Evolutionary conservation across 2,888 invertebrate genomes (phyloP).

Genomic region (Thymelicus acteon): DNA sequence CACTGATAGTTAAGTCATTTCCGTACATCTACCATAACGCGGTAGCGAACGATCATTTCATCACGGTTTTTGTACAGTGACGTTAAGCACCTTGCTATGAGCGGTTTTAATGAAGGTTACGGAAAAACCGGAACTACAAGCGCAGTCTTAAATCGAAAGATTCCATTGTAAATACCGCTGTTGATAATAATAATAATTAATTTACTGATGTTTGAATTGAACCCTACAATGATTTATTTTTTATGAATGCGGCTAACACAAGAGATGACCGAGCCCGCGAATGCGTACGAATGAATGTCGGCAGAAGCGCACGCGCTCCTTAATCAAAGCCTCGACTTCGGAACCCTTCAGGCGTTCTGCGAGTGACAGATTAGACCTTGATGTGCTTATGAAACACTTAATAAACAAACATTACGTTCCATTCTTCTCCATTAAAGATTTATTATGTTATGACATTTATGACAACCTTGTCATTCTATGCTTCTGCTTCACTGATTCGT

Average conservation of each 20-base stretch:
- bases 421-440: no score
- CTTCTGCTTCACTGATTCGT: not conserved
- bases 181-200: not conserved
- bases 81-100: slow-evolving; percentile 14
- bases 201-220: no score
- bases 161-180: not conserved
- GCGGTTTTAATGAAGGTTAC: slow-evolving; percentile 20
- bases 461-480: not conserved
- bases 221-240: not conserved
- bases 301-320: slow-evolving; percentile 18
- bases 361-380: slow-evolving; percentile 75
- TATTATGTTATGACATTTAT: not conserved
- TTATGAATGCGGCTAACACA: not conserved
- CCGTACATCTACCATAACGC: not conserved
- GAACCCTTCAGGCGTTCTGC: slow-evolving; percentile 6
- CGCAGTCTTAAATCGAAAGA: slow-evolving; percentile 4
- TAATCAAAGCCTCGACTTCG: slow-evolving; percentile 9
- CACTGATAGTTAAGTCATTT: no score
- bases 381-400: slow-evolving; percentile 35
- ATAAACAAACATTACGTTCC: no score
- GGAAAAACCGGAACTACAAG: slow-evolving; percentile 3
- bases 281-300: not conserved
- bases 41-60: not conserved
- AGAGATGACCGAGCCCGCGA: slow-evolving; percentile 6
- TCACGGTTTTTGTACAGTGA: slow-evolving; percentile 16